Percentiles rank a stretch among this genome's conserved stretches.
Evolutionary conservation across 2,888 invertebrate genomes (phyloP).

Genomic region (Synergus gifuensis): DNA sequence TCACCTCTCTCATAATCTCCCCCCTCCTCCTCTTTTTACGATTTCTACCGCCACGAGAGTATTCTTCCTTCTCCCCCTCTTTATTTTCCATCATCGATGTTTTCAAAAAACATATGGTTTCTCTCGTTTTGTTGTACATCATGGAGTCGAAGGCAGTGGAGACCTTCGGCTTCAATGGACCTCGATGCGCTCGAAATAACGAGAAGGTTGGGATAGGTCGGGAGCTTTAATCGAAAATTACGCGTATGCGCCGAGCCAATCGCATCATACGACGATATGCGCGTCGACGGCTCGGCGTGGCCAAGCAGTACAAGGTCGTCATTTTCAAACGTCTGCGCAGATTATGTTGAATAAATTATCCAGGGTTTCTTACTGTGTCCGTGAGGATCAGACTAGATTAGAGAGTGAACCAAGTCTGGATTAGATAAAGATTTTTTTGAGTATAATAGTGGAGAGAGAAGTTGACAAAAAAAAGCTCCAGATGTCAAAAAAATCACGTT

Average conservation of each 20-base stretch:
- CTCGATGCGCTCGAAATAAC: constrained; percentile 61
- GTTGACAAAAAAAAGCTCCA: background rate
- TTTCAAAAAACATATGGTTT: constrained; percentile 28
- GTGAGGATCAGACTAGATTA: constrained; percentile 14
- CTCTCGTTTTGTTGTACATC: background rate
- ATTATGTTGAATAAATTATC: constrained; percentile 36
- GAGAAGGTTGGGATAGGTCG: constrained; percentile 75
- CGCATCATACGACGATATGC: constrained; percentile 49
- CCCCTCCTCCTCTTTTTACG: background rate
- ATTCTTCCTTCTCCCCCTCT: background rate
- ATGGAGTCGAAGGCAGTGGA: constrained; percentile 30
- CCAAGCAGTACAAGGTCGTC: constrained; percentile 55
- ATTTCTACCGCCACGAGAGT: background rate
- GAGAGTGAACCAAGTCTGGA: constrained; percentile 1
- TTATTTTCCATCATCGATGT: constrained; percentile 3
- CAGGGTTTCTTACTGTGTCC: constrained; percentile 28
- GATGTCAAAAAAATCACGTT: no score
- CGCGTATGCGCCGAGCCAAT: constrained; percentile 56
- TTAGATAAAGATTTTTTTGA: background rate
- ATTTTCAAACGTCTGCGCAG: constrained; percentile 43
- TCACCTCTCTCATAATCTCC: constrained; percentile 15
- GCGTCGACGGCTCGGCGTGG: constrained; percentile 49
- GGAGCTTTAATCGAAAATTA: constrained; percentile 63
- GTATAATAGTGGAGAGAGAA: background rate
- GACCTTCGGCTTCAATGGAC: constrained; percentile 65